Evolutionary conservation across 2,888 invertebrate genomes (phyloP).

Genomic region (Acleris cristana): DNA sequence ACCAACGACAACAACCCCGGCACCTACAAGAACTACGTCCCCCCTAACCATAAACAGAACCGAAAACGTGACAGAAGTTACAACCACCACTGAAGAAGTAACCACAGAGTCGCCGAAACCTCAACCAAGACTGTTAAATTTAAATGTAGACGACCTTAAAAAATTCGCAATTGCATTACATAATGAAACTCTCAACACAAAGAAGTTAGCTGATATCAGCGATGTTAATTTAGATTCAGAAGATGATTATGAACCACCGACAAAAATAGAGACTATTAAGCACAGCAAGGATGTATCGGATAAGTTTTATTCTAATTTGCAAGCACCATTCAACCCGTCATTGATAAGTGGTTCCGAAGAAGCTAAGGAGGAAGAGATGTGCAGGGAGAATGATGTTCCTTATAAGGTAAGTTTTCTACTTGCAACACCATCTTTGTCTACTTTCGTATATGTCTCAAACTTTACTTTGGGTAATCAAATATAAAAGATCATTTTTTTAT

Average conservation of each 20-base stretch:
- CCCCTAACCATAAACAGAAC: not conserved
- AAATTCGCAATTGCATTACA: slow-evolving; percentile 73
- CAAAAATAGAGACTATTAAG: slow-evolving; percentile 50
- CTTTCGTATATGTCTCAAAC: no score
- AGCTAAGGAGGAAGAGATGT: slow-evolving; percentile 64
- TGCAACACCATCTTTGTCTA: no score
- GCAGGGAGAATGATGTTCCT: slow-evolving; percentile 73
- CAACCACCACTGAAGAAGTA: slow-evolving; percentile 46
- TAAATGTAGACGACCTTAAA: slow-evolving; percentile 74
- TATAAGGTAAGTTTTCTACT: slow-evolving; percentile 72
- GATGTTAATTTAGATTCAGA: slow-evolving; percentile 89
- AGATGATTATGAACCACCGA: slow-evolving; percentile 77
- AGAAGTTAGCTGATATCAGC: slow-evolving; percentile 85
- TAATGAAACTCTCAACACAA: slow-evolving; percentile 64
- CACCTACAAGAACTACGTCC: slow-evolving; percentile 34
- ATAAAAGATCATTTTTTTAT: no score
- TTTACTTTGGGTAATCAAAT: no score
- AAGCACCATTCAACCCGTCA: slow-evolving; percentile 69
- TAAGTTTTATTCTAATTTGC: slow-evolving; percentile 71
- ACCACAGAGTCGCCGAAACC: slow-evolving; percentile 55
- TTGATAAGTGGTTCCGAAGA: slow-evolving; percentile 66
- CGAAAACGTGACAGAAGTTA: slow-evolving; percentile 36
- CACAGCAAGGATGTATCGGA: slow-evolving; percentile 62
- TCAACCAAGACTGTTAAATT: slow-evolving; percentile 65
- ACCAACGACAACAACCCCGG: slow-evolving; percentile 46